These are phyloP conservation scores for Pammene fasciana DNA, from an alignment of 2,888 invertebrate species.

Conservation along the genomic window DNA sequence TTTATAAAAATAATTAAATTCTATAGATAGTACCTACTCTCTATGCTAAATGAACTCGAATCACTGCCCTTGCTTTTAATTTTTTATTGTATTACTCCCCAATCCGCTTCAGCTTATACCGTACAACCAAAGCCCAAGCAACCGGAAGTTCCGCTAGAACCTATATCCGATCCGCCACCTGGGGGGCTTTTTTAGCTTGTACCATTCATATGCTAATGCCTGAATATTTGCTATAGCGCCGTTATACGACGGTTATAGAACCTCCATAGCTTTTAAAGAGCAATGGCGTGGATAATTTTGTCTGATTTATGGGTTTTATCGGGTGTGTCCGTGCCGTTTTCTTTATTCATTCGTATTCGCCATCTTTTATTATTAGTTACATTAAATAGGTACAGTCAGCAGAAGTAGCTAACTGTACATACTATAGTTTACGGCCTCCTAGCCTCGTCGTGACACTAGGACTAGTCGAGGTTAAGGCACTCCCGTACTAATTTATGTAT, in stretches of 20 bases:
- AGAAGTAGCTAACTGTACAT: no score
- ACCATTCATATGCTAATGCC: constrained; percentile 48
- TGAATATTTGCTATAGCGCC: constrained; percentile 47
- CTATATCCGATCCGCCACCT: constrained; percentile 45
- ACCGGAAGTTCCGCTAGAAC: constrained; percentile 44
- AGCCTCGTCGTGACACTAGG: no score
- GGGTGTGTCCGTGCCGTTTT: constrained; percentile 19
- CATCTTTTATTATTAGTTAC: background rate
- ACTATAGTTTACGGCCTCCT: no score
- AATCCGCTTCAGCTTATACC: constrained; percentile 8
- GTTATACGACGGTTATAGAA: constrained; percentile 48
- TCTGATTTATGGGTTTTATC: constrained; percentile 49
- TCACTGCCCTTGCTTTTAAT: no score
- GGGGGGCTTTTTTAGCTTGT: constrained; percentile 43
- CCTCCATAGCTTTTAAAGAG: constrained; percentile 50
- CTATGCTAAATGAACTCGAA: no score
- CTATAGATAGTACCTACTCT: no score
- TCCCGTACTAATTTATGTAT: no score
- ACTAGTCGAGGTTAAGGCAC: no score
- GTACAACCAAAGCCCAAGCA: constrained; percentile 23
- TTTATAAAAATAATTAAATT: no score
- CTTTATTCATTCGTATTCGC: background rate
- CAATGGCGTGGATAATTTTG: constrained; percentile 46
- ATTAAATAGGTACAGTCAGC: no score
- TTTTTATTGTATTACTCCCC: no score